Base-by-base conservation (phyloP, 2,113 vertebrate species). In the Oncorhynchus gorbuscha region DNA sequence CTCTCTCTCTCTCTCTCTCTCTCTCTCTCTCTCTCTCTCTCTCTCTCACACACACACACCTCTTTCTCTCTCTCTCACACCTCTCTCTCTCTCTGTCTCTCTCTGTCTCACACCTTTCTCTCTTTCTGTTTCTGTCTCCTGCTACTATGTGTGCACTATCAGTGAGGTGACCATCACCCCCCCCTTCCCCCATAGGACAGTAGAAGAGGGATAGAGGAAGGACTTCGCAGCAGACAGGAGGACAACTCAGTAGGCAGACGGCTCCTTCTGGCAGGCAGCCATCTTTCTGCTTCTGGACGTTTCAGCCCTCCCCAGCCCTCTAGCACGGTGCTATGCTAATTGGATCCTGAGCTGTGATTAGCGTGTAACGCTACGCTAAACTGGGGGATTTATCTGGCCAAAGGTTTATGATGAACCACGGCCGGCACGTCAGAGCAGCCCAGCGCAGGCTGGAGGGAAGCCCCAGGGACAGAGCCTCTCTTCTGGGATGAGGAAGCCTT, bases 391-490 rank as follows among this genome's bases (percentile, higher is more conserved):
- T 77, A 71, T 67, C 82, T 72, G 82, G 81, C 74, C 18, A 20
- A 89, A 69, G 48, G 78, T 88, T 91, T 83, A 88, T 83, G 79
- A 85, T 24, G 73, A 86, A 68, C 78, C 76, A 14, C 69, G 75
- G 39, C 35, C 71, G 13, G 51, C 66, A 77, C 18, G 68, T 28
- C 22, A 51, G 5, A 39, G 9, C 45, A 68, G 76, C 9, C 13
- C 18, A 55, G 32, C 5, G 67, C 20, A 24, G 9, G n/a, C 32
- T 69, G 67, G 22, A 22, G 9, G 39, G 39, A 45, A 45, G 24
- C 76, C 70, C 66, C 30, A n/a, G 73, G 64, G 16, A 5, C 51
- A 20, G 13, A 66, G 64, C 64, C 12, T 64, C 51, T 49, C 59
- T 66, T 73, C 35, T 24, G 45, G 68, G 70, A 77, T 32, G 71